phyloP scores from a whole-genome alignment of 2,797 vertebrate species.

The Mareca strepera region DNA sequence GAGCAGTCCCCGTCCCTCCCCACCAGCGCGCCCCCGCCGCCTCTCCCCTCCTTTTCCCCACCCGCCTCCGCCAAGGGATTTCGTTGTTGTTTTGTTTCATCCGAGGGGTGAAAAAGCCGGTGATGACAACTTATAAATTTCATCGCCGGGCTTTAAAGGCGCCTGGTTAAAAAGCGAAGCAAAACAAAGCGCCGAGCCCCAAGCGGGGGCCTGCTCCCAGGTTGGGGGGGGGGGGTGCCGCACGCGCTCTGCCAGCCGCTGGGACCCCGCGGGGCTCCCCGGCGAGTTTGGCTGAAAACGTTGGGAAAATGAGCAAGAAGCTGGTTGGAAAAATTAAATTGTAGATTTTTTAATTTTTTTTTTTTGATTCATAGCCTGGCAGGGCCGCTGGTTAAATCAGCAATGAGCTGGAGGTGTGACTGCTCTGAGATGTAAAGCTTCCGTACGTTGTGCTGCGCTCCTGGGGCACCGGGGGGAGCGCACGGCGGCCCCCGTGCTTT shows the following conservation, averaged over 20 bases:
- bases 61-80: not conserved
- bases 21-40: not conserved
- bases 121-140: not conserved
- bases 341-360: not conserved
- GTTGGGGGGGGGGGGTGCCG: not conserved
- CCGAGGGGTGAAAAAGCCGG: not conserved
- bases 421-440: not conserved
- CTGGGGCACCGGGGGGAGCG: not conserved
- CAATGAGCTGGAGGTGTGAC: not conserved
- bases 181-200: not conserved
- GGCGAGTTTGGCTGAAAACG: accelerated
- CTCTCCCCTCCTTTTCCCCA: not conserved
- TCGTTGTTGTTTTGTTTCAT: not conserved
- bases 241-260: not conserved
- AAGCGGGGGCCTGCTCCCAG: not conserved
- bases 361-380: not conserved
- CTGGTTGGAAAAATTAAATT: not conserved
- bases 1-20: too few relatives aligned
- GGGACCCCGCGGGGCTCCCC: accelerated
- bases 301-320: accelerated
- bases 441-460: not conserved
- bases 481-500: not conserved
- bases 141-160: not conserved
- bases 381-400: not conserved
- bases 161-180: not conserved